Evolutionary conservation across 2,888 invertebrate genomes (phyloP), one percentile per base, ranked within the genome.

Genomic region (Liodrosophila aerea): DNA sequence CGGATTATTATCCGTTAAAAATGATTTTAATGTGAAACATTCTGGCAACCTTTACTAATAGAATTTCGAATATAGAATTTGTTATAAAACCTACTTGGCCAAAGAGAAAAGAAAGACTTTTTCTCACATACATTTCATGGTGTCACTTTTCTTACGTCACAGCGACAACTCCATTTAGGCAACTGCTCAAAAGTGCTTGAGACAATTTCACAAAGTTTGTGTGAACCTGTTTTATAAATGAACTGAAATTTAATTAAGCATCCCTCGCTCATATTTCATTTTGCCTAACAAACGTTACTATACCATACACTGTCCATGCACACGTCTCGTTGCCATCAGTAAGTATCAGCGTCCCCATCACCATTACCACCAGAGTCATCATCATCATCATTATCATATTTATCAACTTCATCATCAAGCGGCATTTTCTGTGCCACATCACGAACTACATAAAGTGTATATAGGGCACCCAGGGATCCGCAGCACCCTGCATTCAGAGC

Each of bases 191-290:
- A 50, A 57, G 29, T 34, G 13, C 53, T 46, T 46, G 29, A 59
- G 16, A 37, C 34, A 31, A 49, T 47, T 54, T 41, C 11, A n/a
- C 4, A 12, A 30, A 30, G 18, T 30, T 11, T 30, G 59, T 53
- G 40, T 13, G 47, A 59, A 67, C 60, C 62, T 63, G 73, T 67
- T 67, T 73, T 74, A 66, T 75, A 86, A 86, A 86, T 87, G 76
- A 85, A 81, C 73, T 81, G 40, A 78, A 86, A 85, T 87, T 85
- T 87, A 86, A 87, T 86, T 86, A 85, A 83, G 78, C 73, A 52
- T 46, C 60, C 58, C 61, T 60, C 64, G 27, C 27, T 71, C 69
- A 85, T 84, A 74, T 83, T 84, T 80, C 70, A 76, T 72, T 33
- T 60, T 50, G 47, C 45, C 73, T 52, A 39, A 33, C 60, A 70